phyloP scores from a whole-genome alignment of 2,113 vertebrate genomes.

The Poeciliopsis retropinna region DNA sequence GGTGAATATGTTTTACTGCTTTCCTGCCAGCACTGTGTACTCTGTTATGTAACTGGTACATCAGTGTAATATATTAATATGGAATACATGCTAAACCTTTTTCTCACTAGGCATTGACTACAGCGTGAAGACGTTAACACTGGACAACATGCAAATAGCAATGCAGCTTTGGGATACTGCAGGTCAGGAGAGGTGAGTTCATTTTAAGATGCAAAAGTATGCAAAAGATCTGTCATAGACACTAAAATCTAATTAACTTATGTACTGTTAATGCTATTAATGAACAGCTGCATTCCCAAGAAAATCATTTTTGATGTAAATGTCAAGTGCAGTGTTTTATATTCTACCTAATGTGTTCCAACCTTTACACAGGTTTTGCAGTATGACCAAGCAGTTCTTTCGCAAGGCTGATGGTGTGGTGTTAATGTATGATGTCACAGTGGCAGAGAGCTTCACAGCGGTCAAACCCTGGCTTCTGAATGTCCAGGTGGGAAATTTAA shows the following conservation, averaged over 20 bases:
- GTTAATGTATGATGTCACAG: slow-evolving; percentile 91
- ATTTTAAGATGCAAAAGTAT: too few species aligned
- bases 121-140: slow-evolving; percentile 86
- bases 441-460: slow-evolving; percentile 84
- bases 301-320: not conserved
- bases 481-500: slow-evolving; percentile 82
- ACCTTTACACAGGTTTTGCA: slow-evolving; percentile 82
- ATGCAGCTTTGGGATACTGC: slow-evolving; percentile 96
- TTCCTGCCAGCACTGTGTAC: not conserved
- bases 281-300: too few species aligned
- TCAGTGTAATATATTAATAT: not conserved
- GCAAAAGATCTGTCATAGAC: not conserved
- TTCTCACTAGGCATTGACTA: slow-evolving; percentile 87
- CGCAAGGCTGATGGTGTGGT: slow-evolving; percentile 92
- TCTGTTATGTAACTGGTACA: not conserved
- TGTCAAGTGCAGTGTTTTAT: not conserved
- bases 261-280: not conserved
- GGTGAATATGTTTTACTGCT: not conserved
- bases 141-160: slow-evolving; percentile 84
- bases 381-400: slow-evolving; percentile 96
- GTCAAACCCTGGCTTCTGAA: slow-evolving; percentile 87
- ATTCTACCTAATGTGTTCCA: not conserved
- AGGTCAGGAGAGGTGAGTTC: slow-evolving; percentile 87
- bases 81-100: not conserved
- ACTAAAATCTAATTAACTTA: not conserved